Base-by-base conservation (phyloP, 2,797 vertebrate species). In the Vultur gryphus region DNA sequence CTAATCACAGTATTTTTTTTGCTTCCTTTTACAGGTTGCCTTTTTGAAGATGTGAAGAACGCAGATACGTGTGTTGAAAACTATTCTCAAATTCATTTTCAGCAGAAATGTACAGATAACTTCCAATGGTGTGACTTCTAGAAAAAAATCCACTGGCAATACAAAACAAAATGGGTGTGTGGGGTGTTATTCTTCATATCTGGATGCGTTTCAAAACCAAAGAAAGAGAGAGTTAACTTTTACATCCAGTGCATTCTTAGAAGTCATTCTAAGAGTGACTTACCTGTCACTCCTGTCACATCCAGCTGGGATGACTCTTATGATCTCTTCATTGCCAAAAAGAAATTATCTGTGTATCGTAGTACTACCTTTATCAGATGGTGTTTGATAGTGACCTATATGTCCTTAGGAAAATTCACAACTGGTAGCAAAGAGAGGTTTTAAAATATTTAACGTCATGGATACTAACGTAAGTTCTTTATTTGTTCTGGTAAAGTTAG, bases 31-130 rank as follows among this genome's bases (percentile, higher is more conserved):
- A 28, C 95, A 99, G 98, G 98, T 98, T 93, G 98, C 98, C 57
- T 99, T 98, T 97, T 87, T 99, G 97, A 98, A 98, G 95, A 97
- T 98, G 93, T 98, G 95, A 97, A 89, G 87, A 92, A 33, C 1
- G 0, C 14, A 59, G 69, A 61, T 37, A 23, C 9, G 19, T 31
- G 11, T 41, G 31, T 72, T 35, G 73, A 62, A 91, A 84, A 72
- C 84, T 85, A 11, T 55, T 83, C 26, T 95, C 20, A 37, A 78
- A n/a, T 90, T 76, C 39, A 26, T 72, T 84, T 87, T 89, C 49
- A 73, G 5, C 67, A 93, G 65, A 62, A 52, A 21, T 24, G 8
- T 61, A 37, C 26, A 19, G 41, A 84, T 51, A 48, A 39, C 21
- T 80, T 95, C 35, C 59, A 37, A 0, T 43, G 24, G 10, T 33